These are phyloP conservation scores for Leptosomus discolor DNA, from an alignment of 2,113 vertebrate species.

Conservation along the genomic window DNA sequence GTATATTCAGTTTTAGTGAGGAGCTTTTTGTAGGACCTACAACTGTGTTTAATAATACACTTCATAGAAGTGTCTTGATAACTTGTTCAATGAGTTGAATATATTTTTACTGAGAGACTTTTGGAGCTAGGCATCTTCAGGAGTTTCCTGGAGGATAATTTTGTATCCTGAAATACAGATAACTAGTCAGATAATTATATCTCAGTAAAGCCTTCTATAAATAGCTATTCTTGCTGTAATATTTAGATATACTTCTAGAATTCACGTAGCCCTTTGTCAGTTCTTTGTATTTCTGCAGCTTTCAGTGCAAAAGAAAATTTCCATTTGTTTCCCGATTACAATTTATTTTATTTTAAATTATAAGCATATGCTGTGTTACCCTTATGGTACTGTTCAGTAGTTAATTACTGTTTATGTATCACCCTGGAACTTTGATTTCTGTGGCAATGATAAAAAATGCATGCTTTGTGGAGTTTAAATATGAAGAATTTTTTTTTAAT, in stretches of 20 bases:
- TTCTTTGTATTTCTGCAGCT: not conserved
- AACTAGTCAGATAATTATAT: not conserved
- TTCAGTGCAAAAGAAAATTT: not conserved
- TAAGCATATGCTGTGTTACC: not conserved
- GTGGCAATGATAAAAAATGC: not conserved
- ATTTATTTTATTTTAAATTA: not conserved
- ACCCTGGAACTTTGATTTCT: not conserved
- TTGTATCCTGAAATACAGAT: not conserved
- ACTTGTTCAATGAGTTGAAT: not conserved
- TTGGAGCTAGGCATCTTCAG: not conserved
- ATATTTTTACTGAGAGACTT: not conserved
- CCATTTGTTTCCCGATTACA: not conserved
- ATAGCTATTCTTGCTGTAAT: not conserved
- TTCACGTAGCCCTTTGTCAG: not conserved
- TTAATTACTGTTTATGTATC: not conserved
- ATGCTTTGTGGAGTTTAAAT: not conserved
- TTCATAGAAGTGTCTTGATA: not conserved
- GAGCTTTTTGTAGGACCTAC: not conserved
- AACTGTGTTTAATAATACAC: not conserved
- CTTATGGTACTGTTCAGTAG: not conserved
- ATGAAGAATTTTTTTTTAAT: not conserved
- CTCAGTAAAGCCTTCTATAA: not conserved
- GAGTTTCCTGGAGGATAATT: constrained; percentile 1
- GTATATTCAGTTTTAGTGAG: not conserved
- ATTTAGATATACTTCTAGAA: not conserved